Percentiles rank a stretch among this genome's conserved stretches.
These are phyloP conservation scores for Rhagium mordax DNA, from an alignment of 2,888 invertebrate genomes.

Conservation along the genomic window DNA sequence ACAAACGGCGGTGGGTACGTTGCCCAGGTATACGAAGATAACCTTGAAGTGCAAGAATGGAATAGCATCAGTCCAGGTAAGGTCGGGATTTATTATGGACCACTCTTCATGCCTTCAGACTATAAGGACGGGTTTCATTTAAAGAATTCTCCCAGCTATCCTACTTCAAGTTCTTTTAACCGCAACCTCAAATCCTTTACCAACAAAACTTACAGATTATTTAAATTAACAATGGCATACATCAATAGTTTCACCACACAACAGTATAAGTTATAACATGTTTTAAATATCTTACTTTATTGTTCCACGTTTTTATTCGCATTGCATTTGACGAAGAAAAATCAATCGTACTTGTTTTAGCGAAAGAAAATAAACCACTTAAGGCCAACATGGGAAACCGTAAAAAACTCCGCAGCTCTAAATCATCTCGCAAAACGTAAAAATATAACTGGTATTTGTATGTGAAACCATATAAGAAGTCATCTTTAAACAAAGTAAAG, in stretches of 20 bases:
- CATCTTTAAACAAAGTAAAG: constrained; percentile 22
- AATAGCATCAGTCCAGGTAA: constrained; percentile 63
- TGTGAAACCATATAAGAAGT: constrained; percentile 31
- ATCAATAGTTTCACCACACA: constrained; percentile 12
- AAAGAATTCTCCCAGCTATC: constrained; percentile 14
- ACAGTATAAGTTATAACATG: no score
- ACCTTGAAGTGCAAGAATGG: constrained; percentile 66
- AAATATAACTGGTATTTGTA: constrained; percentile 27
- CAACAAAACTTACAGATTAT: constrained; percentile 11
- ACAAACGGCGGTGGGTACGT: constrained; percentile 61
- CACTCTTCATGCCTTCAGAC: constrained; percentile 36
- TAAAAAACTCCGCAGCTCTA: constrained; percentile 5
- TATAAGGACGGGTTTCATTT: background rate
- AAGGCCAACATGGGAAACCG: constrained; percentile 7
- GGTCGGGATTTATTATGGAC: constrained; percentile 54
- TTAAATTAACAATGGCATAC: constrained; percentile 17
- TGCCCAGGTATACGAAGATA: constrained; percentile 65
- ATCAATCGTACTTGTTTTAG: constrained; percentile 5
- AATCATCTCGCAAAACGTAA: constrained; percentile 23
- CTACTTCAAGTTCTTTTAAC: constrained; percentile 11
- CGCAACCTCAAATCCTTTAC: constrained; percentile 7
- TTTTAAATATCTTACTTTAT: constrained; percentile 3
- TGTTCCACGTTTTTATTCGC: constrained; percentile 13
- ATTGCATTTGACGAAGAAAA: no score
- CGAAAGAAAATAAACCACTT: constrained; percentile 3